Evolutionary conservation across 2,888 invertebrate genomes (phyloP).

Genomic region (Caenorhabditis wallacei): DNA sequence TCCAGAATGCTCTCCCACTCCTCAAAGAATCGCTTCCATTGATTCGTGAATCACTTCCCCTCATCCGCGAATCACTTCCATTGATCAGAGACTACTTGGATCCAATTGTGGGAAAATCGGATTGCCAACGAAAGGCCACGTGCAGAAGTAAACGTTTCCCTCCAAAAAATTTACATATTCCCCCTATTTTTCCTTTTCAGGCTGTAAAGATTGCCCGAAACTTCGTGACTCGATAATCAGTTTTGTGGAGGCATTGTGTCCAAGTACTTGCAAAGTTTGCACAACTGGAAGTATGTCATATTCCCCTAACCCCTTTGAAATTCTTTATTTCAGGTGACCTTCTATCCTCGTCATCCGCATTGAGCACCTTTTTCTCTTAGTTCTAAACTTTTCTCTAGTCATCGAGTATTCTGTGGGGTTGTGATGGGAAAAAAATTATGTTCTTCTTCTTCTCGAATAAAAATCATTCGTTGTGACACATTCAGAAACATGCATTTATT

Average conservation of each 20-base stretch:
- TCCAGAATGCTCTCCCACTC: constrained; percentile 65
- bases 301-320: not conserved
- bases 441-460: constrained; percentile 7
- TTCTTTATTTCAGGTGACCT: constrained; percentile 29
- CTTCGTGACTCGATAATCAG: constrained; percentile 56
- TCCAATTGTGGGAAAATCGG: constrained; percentile 48
- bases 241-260: constrained; percentile 65
- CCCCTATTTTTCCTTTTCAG: constrained; percentile 20
- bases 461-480: not conserved
- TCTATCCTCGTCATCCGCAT: constrained; percentile 10
- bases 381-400: not conserved
- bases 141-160: constrained; percentile 54
- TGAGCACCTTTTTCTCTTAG: constrained; percentile 38
- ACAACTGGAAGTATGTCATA: constrained; percentile 24
- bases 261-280: constrained; percentile 67
- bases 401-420: constrained; percentile 22
- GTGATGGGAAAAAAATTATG: constrained; percentile 2
- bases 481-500: constrained; percentile 34
- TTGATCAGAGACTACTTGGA: constrained; percentile 65
- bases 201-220: constrained; percentile 68
- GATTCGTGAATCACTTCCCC: constrained; percentile 69
- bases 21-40: constrained; percentile 70
- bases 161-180: not conserved
- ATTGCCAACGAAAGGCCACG: constrained; percentile 65
- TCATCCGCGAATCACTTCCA: constrained; percentile 68